Evolutionary conservation across 2,113 vertebrate species (phyloP), one percentile per base, ranked within the genome.

Genomic region (Heloderma charlesbogerti): DNA sequence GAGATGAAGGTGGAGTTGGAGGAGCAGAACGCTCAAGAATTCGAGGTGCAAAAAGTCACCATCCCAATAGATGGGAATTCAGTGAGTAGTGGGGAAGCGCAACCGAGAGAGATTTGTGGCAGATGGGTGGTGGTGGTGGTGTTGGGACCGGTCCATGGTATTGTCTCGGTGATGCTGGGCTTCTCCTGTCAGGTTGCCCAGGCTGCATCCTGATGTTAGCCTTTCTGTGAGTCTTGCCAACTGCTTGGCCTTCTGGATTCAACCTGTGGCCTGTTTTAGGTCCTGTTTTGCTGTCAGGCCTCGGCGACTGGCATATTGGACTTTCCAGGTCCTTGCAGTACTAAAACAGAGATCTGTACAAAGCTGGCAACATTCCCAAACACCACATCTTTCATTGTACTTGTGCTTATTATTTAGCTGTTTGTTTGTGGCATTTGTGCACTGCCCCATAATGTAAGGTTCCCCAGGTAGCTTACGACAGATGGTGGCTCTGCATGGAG

Each of bases 1-100:
- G 71, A 84, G 20, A 77, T 78, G 69, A 82, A 81, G 43, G 57
- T 37, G 25, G 43, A 88, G 43, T 13, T 12, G 1, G 54, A 82
- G 31, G 86, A 88, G 54, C 57, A 82, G 67, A 51, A 66, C 5
- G 40, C 18, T 25, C 54, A 87, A 84, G 80, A 75, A 75, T 43
- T 77, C 1, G 86, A 91, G 79, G 57, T 84, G 43, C 79, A 84
- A 29, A 88, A 88, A 43, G 9, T 85, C 71, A 85, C 40, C 57
- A 84, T 91, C 60, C 90, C 90, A 7, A 12, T 84, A 22, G 80
- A 67, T 63, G 90, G 40, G 40, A 48, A 10, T 88, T 88, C 34
- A 18, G 90, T 91, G 57, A 88, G 79, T 91, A 67, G 22, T 31
- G 45, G 45, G 4, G 22, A 16, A 51, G 29, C 34, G 13, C 4